Conservation (phyloP, 2,113 vertebrate genomes). For the Ptychochromis oligacanthus region DNA sequence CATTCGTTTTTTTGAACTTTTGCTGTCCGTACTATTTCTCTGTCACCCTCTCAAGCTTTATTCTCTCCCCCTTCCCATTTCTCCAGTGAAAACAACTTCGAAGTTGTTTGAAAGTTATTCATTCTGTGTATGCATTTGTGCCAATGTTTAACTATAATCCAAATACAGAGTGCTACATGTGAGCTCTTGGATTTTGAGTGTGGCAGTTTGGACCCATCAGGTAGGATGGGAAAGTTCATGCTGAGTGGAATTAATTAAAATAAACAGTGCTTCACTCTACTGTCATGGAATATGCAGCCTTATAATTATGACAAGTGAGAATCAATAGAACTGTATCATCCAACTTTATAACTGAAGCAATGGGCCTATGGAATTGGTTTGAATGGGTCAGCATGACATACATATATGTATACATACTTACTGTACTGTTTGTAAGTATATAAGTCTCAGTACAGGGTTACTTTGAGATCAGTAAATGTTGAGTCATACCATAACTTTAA, state of each 20-base stretch:
- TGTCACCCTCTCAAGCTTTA: slow-evolving; percentile 13
- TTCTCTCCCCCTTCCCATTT: neutral
- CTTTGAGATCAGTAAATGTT: no score
- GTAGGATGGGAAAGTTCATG: neutral
- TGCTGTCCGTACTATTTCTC: slow-evolving; percentile 8
- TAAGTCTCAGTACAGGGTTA: no score
- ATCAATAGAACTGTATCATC: neutral
- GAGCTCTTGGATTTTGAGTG: slow-evolving; percentile 9
- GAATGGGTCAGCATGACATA: neutral
- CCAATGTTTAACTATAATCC: slow-evolving; percentile 12
- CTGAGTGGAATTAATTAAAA: slow-evolving; percentile 25
- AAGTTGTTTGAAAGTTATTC: slow-evolving; percentile 28
- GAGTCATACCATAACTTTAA: no score
- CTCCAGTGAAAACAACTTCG: slow-evolving; percentile 18
- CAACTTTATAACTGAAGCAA: neutral
- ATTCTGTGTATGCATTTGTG: neutral
- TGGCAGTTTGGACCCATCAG: neutral
- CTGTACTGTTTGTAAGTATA: no score
- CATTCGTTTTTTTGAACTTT: slow-evolving; percentile 9
- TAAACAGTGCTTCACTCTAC: neutral
- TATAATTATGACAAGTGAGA: neutral
- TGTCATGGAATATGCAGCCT: neutral
- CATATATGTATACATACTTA: neutral
- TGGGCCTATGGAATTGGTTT: neutral
- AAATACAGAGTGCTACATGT: neutral